A percentile compares a stretch with the other conserved stretches of the same genome.
Evolutionary conservation across 1,140 invertebrate genomes (phyloP).

Genomic region (Mesaphorura yosii): DNA sequence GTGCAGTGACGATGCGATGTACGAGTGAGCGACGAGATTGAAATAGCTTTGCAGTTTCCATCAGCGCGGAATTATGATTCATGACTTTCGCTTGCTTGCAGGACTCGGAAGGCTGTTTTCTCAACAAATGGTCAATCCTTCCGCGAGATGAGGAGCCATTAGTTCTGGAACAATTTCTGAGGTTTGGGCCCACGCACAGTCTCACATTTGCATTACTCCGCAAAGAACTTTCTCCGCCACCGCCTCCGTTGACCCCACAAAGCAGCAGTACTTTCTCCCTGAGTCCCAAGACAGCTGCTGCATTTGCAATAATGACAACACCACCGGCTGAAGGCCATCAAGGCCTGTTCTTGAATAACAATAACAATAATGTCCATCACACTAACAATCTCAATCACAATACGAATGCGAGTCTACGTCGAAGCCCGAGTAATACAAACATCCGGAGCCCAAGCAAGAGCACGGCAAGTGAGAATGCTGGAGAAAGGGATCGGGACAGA

Average conservation of each 20-base stretch:
- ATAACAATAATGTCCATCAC: too few relatives aligned
- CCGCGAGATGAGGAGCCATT: constrained; percentile 71
- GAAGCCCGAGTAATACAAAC: too few relatives aligned
- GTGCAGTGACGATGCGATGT: too few relatives aligned
- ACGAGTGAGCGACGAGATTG: too few relatives aligned
- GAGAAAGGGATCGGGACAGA: too few relatives aligned
- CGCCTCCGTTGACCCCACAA: background rate
- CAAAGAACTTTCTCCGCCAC: constrained; percentile 21
- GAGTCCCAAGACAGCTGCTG: background rate
- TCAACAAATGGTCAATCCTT: constrained; percentile 71
- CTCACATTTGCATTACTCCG: constrained; percentile 41
- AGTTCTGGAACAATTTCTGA: constrained; percentile 71
- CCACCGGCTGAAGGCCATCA: too few relatives aligned
- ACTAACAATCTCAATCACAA: too few relatives aligned
- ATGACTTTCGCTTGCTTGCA: too few relatives aligned
- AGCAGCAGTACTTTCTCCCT: background rate
- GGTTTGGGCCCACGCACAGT: constrained; percentile 68
- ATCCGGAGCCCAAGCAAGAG: constrained; percentile 1
- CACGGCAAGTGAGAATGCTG: too few relatives aligned
- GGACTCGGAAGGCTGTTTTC: constrained; percentile 53
- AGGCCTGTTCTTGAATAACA: too few relatives aligned
- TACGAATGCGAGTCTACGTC: background rate
- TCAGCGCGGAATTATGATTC: too few relatives aligned
- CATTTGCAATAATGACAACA: background rate
- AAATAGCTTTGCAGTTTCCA: too few relatives aligned